Base-by-base conservation (phyloP, 2,797 vertebrate species). In the Clangula hyemalis region DNA sequence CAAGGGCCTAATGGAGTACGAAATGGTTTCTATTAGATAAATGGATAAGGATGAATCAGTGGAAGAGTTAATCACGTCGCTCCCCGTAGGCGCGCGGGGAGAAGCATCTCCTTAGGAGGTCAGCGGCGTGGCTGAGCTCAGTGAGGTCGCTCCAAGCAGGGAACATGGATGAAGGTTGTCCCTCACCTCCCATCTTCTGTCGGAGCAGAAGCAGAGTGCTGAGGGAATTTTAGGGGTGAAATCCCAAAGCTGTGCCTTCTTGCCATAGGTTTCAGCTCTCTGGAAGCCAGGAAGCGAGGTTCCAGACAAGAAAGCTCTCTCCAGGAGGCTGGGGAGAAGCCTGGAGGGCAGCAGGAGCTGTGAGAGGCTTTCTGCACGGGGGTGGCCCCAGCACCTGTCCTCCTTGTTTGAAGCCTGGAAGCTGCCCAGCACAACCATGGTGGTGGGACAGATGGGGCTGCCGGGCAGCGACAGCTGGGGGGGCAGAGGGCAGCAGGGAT, bases 1-100 rank as follows among this genome's bases (percentile, higher is more conserved):
- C 77, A 87, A 89, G 88, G 66, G 86, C 92, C 93, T 93, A 90
- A 96, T 87, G 90, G 89, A 95, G 95, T 92, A 95, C 94, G 95
- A 71, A 89, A 95, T 45, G 90, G 93, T 94, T 95, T 90, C 72
- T 95, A 28, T 92, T 92, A 95, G 93, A 96, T 95, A 93, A 95
- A 96, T 87, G 89, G 93, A 94, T 96, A 95, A 95, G 90, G 77
- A 80, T 85, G 93, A 96, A 95, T 93, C 90, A 69, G 88, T 89
- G 92, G 81, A 90, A 94, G 95, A 96, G 90, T 93, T 95, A 95
- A 96, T 92, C 86, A 75, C 12, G 0, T 83, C 1, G 30, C 72
- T 95, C 75, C 81, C 82, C 13, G 25, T 73, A 94, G 92, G 88
- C 81, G 53, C 13, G 3, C 0, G 13, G 88, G 80, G 78, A 84